A percentile compares a stretch with the other conserved stretches of the same genome.
Conservation (phyloP, 64 coral and sea anemone genomes). For the Stichodactyla mertensii region DNA sequence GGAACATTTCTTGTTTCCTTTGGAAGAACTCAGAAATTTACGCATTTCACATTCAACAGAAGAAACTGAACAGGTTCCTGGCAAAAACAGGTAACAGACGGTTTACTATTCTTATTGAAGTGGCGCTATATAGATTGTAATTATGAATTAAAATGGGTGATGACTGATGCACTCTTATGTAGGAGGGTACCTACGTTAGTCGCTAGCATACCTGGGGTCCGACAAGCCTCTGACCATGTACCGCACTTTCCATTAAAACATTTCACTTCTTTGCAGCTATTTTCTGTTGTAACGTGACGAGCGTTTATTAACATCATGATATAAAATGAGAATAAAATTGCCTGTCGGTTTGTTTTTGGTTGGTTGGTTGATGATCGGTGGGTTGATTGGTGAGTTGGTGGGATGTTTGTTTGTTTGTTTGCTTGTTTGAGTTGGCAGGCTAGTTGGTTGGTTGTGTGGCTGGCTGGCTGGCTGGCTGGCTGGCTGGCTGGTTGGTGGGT, state of each 20-base stretch:
- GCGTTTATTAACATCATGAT: too few species aligned
- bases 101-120: neutral
- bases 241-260: neutral
- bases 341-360: too few species aligned
- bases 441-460: too few species aligned
- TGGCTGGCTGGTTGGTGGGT: too few species aligned
- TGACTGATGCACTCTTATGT: neutral
- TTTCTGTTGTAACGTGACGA: neutral
- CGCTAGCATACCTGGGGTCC: neutral
- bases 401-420: too few species aligned
- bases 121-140: too few species aligned
- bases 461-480: too few species aligned
- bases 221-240: conserved; percentile 10
- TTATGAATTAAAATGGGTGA: neutral
- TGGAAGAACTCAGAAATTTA: neutral
- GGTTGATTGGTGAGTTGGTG: too few species aligned
- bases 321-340: too few species aligned
- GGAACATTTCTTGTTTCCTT: neutral
- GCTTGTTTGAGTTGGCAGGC: too few species aligned
- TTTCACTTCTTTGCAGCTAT: neutral
- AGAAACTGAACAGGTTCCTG: neutral
- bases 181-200: neutral
- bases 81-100: neutral
- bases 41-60: neutral
- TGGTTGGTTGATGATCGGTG: too few species aligned